These are phyloP conservation scores for Hesperophylax magnus DNA, from an alignment of 1,140 invertebrate genomes.

Conservation along the genomic window DNA sequence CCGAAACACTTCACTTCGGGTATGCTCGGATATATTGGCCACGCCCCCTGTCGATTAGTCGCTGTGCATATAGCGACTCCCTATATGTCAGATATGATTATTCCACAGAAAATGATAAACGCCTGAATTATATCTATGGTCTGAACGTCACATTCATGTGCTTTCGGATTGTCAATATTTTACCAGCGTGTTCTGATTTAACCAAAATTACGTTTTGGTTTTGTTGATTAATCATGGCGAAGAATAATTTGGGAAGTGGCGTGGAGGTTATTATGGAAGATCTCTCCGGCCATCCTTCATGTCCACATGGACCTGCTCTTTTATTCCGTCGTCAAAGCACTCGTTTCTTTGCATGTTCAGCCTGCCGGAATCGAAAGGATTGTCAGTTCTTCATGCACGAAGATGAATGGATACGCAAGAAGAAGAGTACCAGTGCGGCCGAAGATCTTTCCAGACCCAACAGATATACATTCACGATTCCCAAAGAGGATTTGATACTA, in stretches of 20 bases:
- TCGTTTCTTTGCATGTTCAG: slow-evolving; percentile 84
- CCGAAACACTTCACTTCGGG: too few relatives aligned
- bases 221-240: too few relatives aligned
- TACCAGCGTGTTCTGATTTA: too few relatives aligned
- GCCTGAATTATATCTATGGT: too few relatives aligned
- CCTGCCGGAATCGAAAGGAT: slow-evolving; percentile 81
- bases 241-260: neutral
- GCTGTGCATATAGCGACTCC: too few relatives aligned
- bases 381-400: slow-evolving; percentile 79
- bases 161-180: too few relatives aligned
- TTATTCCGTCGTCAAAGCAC: slow-evolving; percentile 74
- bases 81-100: too few relatives aligned
- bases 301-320: slow-evolving; percentile 79
- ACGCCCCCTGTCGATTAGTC: too few relatives aligned
- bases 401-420: slow-evolving; percentile 69
- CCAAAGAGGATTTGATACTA: neutral
- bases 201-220: too few relatives aligned
- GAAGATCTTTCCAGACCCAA: slow-evolving; percentile 68
- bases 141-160: slow-evolving; percentile 1
- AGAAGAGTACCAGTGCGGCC: slow-evolving; percentile 56
- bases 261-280: slow-evolving; percentile 66
- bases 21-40: too few relatives aligned
- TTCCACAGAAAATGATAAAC: too few relatives aligned
- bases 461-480: slow-evolving; percentile 62
- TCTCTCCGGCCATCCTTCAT: slow-evolving; percentile 69